phyloP scores from a whole-genome alignment of 2,797 vertebrate genomes.

The Astyanax mexicanus region DNA sequence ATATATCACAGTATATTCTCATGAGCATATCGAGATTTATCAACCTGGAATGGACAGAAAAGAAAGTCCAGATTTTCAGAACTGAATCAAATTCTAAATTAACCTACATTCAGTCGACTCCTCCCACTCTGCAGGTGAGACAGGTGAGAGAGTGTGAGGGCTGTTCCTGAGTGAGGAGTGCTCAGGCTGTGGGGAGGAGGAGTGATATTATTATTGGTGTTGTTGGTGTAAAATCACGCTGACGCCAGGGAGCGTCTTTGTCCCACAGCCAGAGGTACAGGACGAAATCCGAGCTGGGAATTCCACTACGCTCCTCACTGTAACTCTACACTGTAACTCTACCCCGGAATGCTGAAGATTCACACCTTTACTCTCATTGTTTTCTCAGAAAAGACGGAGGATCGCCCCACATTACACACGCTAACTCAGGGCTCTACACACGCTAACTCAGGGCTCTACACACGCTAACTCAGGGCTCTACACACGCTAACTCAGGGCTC shows the following conservation, averaged over 20 bases:
- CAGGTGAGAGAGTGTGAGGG: not conserved
- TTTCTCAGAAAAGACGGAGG: slow-evolving; percentile 70
- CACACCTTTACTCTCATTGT: slow-evolving; percentile 52
- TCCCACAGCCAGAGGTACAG: slow-evolving; percentile 58
- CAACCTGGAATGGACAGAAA: too few relatives aligned
- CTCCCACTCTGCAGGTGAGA: not conserved
- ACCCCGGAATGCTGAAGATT: slow-evolving; percentile 74
- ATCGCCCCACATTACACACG: slow-evolving; percentile 61
- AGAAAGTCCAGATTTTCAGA: too few relatives aligned
- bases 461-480: too few relatives aligned
- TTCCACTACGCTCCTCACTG: slow-evolving; percentile 76
- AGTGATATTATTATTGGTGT: not conserved
- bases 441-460: too few relatives aligned
- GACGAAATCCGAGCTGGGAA: slow-evolving; percentile 76
- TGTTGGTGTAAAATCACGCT: slow-evolving; percentile 1
- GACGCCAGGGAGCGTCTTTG: not conserved
- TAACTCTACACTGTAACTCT: slow-evolving; percentile 72
- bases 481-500: too few relatives aligned
- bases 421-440: not conserved
- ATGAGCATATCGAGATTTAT: too few relatives aligned
- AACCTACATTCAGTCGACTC: not conserved
- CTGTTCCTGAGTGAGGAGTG: not conserved
- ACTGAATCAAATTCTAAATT: too few relatives aligned
- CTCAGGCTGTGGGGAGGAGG: not conserved
- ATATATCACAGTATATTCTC: too few relatives aligned